These are phyloP conservation scores for Takifugu ocellatus DNA, from an alignment of 2,797 vertebrate genomes.

Conservation along the genomic window DNA sequence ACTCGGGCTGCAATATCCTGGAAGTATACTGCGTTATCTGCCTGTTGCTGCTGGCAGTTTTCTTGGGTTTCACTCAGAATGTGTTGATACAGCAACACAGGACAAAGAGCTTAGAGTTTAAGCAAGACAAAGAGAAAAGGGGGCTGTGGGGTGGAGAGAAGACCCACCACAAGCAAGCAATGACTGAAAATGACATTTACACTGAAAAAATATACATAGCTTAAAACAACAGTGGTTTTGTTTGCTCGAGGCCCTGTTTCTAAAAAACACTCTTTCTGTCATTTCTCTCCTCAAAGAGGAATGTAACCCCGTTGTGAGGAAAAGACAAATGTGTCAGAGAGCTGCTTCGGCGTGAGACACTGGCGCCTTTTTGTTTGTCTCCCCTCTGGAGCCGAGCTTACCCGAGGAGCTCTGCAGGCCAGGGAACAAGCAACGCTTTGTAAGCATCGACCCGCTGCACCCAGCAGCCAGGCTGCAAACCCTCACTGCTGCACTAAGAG, in stretches of 20 bases:
- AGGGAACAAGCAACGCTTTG: conserved; percentile 83
- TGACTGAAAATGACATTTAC: conserved; percentile 64
- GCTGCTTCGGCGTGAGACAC: conserved; percentile 62
- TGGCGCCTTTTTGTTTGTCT: conserved; percentile 69
- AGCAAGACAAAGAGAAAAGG: conserved; percentile 51
- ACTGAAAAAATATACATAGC: conserved; percentile 42
- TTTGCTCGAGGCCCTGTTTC: conserved; percentile 64
- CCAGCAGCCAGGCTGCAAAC: conserved; percentile 70
- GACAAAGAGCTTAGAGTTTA: conserved; percentile 48
- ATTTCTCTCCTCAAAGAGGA: conserved; percentile 60
- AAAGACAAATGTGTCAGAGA: conserved; percentile 67
- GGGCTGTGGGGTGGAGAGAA: conserved; percentile 1
- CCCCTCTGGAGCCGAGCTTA: conserved; percentile 75
- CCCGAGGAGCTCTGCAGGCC: conserved; percentile 83
- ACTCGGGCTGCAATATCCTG: conserved; percentile 24
- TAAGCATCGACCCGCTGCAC: conserved; percentile 72
- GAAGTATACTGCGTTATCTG: conserved; percentile 30
- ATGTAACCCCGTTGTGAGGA: conserved; percentile 60
- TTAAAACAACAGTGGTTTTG: conserved; percentile 65
- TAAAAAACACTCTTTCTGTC: conserved; percentile 62
- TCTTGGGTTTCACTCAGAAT: conserved; percentile 35
- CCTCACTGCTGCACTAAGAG: conserved; percentile 66
- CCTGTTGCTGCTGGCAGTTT: conserved; percentile 44
- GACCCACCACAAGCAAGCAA: conserved; percentile 48
- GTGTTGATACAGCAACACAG: conserved; percentile 46